Evolutionary conservation across 1,140 invertebrate species (phyloP).

Genomic region (Platorchestia sp.): DNA sequence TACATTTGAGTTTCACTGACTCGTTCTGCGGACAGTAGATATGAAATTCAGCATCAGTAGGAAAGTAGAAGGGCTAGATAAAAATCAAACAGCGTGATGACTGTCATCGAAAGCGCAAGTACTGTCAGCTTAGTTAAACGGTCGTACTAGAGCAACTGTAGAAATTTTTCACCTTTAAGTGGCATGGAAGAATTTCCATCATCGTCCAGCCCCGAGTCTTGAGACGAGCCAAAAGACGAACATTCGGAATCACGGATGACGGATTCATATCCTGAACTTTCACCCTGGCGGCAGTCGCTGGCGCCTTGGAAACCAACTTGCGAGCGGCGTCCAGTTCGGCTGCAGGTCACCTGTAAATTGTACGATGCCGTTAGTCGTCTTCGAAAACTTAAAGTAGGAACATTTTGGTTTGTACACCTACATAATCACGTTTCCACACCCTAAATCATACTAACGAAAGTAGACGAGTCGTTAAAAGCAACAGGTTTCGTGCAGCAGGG

Average conservation of each 20-base stretch:
- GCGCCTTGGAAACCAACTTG: slow-evolving; percentile 45
- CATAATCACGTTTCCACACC: background rate
- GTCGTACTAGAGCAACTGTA: background rate
- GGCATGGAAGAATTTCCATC: slow-evolving; percentile 64
- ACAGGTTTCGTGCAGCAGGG: background rate
- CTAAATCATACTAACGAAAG: background rate
- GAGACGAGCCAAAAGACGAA: slow-evolving; percentile 83
- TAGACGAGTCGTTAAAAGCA: background rate
- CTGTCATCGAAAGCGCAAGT: background rate
- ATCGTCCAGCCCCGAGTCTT: slow-evolving; percentile 76
- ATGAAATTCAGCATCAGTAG: background rate
- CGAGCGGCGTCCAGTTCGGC: slow-evolving; percentile 59
- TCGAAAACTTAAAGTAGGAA: no score
- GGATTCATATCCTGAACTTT: slow-evolving; percentile 91
- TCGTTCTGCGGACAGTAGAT: background rate
- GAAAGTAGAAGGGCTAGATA: background rate
- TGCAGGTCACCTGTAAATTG: slow-evolving; percentile 61
- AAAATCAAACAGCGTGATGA: no score
- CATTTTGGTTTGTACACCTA: no score
- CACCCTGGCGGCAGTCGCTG: slow-evolving; percentile 72
- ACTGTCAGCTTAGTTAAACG: background rate
- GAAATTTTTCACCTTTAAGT: slow-evolving; percentile 49
- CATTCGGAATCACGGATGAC: slow-evolving; percentile 81
- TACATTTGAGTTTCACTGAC: background rate
- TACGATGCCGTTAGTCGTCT: background rate